A percentile compares a stretch with the other conserved stretches of the same genome.
Evolutionary conservation across 2,888 invertebrate species (phyloP).

Genomic region (Steinernema hermaphroditum): DNA sequence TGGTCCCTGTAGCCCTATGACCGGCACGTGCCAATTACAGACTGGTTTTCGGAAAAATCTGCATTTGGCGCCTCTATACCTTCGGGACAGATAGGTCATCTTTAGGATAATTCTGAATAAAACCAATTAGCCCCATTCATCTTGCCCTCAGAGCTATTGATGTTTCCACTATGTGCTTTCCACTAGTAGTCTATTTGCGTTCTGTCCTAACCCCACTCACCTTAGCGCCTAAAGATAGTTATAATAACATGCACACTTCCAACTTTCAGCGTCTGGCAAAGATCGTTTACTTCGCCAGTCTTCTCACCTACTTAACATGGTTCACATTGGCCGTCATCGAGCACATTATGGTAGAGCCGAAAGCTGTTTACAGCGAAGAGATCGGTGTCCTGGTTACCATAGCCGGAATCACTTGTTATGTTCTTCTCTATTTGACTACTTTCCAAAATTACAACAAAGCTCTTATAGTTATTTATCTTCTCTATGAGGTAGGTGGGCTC

Average conservation of each 20-base stretch:
- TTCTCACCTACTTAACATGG: background rate
- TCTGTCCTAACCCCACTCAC: no score
- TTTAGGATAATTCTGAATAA: background rate
- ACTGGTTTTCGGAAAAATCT: no score
- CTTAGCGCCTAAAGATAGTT: no score
- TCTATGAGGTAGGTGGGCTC: background rate
- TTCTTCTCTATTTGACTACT: background rate
- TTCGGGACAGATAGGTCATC: no score
- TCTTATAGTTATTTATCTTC: background rate
- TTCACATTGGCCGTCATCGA: background rate
- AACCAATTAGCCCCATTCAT: background rate
- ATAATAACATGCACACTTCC: background rate
- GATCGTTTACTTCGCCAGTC: background rate
- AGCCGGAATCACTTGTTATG: background rate
- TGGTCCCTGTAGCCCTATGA: no score
- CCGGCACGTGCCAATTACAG: no score
- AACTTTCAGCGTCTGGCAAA: background rate
- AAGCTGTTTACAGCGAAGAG: background rate
- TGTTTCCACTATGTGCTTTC: no score
- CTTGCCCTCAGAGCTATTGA: no score
- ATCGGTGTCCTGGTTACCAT: background rate
- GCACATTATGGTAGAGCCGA: background rate
- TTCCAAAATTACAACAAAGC: constrained; percentile 22
- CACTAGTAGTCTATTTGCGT: no score
- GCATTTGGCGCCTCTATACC: no score